Conservation (phyloP, 2,113 vertebrate species). For the Festucalex cinctus region DNA sequence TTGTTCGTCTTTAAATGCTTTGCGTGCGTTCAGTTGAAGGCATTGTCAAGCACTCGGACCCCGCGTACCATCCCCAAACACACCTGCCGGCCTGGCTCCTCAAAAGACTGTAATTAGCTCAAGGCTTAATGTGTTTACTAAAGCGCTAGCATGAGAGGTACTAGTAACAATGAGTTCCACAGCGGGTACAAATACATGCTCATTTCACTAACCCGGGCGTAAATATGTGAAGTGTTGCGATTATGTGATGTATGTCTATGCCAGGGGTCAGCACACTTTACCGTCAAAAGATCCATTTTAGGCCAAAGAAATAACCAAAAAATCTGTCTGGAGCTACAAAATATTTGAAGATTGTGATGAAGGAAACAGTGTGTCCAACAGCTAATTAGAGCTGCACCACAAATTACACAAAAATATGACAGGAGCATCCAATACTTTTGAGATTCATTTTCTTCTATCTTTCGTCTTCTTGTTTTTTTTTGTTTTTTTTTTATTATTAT, state of each 20-base stretch:
- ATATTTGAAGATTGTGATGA: too few species aligned
- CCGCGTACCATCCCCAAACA: conserved; percentile 59
- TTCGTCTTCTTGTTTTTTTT: too few species aligned
- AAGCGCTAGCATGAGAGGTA: conserved; percentile 28
- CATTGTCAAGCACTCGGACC: conserved; percentile 51
- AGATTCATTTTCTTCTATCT: too few species aligned
- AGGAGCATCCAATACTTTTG: too few species aligned
- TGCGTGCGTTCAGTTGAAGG: conserved; percentile 50
- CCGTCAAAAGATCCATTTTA: too few species aligned
- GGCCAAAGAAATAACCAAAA: too few species aligned
- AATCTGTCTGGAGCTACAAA: too few species aligned
- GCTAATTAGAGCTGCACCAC: too few species aligned
- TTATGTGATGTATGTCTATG: not conserved
- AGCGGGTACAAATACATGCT: not conserved
- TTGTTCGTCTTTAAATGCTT: conserved; percentile 56
- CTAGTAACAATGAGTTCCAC: conserved; percentile 1
- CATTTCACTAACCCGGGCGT: conserved; percentile 11
- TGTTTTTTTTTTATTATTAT: too few species aligned
- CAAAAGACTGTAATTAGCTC: conserved; percentile 47
- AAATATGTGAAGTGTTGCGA: not conserved
- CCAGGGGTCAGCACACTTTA: too few species aligned
- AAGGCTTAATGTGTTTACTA: conserved; percentile 43
- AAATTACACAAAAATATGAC: too few species aligned
- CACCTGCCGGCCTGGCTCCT: conserved; percentile 62
- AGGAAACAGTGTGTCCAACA: too few species aligned